Percentiles rank a stretch among this genome's conserved stretches.
These are phyloP conservation scores for Sebastes vulpes DNA, from an alignment of 2,797 vertebrate species.

Conservation along the genomic window DNA sequence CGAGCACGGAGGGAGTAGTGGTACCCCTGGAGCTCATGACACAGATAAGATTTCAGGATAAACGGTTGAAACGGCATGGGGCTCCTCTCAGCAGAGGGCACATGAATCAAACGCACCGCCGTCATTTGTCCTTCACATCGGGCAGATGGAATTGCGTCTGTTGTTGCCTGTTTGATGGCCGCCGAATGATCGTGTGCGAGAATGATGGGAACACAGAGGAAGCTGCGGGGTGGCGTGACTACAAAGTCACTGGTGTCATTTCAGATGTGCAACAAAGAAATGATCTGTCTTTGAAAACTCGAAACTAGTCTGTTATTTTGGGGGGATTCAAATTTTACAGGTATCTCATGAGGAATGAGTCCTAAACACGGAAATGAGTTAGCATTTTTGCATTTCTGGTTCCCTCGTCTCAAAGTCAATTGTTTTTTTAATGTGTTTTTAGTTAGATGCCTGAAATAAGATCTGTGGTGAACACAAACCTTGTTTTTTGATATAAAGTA, in stretches of 20 bases:
- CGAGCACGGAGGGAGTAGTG: conserved; percentile 35
- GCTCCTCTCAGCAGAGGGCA: conserved; percentile 49
- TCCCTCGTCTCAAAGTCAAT: too few relatives aligned
- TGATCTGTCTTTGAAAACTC: background rate
- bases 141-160: conserved; percentile 56
- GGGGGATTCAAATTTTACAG: background rate
- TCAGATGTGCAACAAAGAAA: conserved; percentile 5
- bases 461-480: too few relatives aligned
- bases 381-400: too few relatives aligned
- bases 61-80: conserved; percentile 20
- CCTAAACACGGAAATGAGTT: too few relatives aligned
- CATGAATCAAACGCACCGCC: conserved; percentile 64
- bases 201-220: conserved; percentile 19
- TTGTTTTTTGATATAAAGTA: too few relatives aligned
- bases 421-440: too few relatives aligned
- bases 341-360: too few relatives aligned
- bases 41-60: conserved; percentile 59
- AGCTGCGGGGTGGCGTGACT: conserved; percentile 10
- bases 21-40: conserved; percentile 41
- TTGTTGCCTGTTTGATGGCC: conserved; percentile 38
- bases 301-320: background rate
- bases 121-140: conserved; percentile 65
- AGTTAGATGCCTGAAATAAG: too few relatives aligned
- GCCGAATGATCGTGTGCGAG: conserved; percentile 28
- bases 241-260: conserved; percentile 52